Conservation (phyloP, 2,113 vertebrate genomes). For the Merops nubicus region DNA sequence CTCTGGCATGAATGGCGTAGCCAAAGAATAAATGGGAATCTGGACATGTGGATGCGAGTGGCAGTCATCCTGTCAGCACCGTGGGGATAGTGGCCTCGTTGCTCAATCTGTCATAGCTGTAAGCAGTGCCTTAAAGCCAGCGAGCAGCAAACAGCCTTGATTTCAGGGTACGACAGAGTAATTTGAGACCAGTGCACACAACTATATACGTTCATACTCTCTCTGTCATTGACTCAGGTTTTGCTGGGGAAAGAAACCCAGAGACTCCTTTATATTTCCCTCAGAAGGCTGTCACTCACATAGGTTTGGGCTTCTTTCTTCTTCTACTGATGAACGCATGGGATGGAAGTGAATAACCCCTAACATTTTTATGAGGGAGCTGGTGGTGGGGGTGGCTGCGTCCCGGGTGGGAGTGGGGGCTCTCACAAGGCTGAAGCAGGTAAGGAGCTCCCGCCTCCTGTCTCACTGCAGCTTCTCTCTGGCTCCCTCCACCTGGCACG, state of each 20-base stretch:
- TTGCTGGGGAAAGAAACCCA: background rate
- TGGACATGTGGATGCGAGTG: background rate
- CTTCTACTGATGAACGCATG: background rate
- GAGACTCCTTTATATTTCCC: background rate
- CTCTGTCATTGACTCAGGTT: background rate
- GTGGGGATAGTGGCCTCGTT: background rate
- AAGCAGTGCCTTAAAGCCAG: background rate
- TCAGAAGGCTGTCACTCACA: background rate
- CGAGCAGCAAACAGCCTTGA: background rate
- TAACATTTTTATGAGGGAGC: background rate
- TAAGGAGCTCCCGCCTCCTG: background rate
- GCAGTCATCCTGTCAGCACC: background rate
- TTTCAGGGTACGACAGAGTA: background rate
- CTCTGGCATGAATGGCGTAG: background rate
- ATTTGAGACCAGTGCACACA: background rate
- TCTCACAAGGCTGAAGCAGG: background rate
- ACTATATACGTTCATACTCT: background rate
- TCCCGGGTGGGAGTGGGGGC: background rate
- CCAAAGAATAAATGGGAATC: background rate
- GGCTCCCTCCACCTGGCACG: constrained; percentile 27
- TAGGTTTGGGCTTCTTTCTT: background rate
- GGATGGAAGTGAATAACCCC: background rate
- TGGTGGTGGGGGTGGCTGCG: background rate
- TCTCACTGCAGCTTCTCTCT: background rate
- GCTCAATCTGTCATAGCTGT: background rate